Percentiles rank a stretch among this genome's conserved stretches.
Conservation (phyloP, 2,888 invertebrate genomes). For the Scelioninae gen. 1 region DNA sequence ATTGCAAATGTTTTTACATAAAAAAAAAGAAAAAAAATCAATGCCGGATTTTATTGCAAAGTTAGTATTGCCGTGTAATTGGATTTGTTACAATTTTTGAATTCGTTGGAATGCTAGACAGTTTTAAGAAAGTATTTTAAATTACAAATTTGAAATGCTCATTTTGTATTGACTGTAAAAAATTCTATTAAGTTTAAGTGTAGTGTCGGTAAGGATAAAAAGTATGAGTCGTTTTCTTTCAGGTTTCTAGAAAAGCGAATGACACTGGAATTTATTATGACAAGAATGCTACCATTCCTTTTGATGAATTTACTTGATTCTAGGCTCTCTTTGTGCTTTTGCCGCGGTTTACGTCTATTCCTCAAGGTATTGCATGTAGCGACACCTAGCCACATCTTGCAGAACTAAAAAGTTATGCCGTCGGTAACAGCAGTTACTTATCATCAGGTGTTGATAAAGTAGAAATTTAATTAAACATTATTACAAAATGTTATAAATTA, state of each 20-base stretch:
- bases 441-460: neutral
- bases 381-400: slow-evolving; percentile 20
- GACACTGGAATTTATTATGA: slow-evolving; percentile 68
- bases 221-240: slow-evolving; percentile 13
- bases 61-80: no score
- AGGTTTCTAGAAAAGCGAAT: slow-evolving; percentile 28
- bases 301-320: slow-evolving; percentile 54
- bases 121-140: no score
- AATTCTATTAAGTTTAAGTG: slow-evolving; percentile 15
- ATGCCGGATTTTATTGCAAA: no score
- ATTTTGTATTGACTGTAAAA: slow-evolving; percentile 6
- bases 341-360: slow-evolving; percentile 1
- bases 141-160: no score
- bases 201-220: slow-evolving; percentile 2
- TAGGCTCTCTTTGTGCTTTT: slow-evolving; percentile 30
- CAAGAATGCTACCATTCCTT: slow-evolving; percentile 55
- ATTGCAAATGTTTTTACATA: no score
- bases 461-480: neutral
- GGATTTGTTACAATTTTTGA: no score
- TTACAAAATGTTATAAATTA: no score
- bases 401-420: slow-evolving; percentile 8
- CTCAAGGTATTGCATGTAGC: slow-evolving; percentile 24
- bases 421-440: slow-evolving; percentile 7
- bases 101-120: no score
- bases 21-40: no score